Percentiles rank a stretch among this genome's conserved stretches.
These are phyloP conservation scores for Trachythela sp. DNA, from an alignment of 64 coral and sea anemone genomes.

Conservation along the genomic window DNA sequence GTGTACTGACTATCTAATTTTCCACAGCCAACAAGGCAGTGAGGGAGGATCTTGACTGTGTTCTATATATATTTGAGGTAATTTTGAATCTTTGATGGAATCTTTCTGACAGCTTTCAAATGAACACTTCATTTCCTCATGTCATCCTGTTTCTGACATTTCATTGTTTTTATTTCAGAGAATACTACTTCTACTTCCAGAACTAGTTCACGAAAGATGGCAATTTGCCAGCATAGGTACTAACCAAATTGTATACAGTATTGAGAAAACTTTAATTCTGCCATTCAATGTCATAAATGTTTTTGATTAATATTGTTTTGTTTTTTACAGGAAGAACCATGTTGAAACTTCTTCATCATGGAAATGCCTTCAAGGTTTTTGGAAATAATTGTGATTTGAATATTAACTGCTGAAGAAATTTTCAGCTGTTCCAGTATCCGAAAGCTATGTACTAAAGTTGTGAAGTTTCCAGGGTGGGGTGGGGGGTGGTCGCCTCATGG, in stretches of 20 bases:
- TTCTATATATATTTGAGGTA: conserved; percentile 91
- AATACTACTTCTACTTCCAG: conserved; percentile 86
- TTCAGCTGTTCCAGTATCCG: too few relatives aligned
- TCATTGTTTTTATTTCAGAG: conserved; percentile 50
- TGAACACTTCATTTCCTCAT: neutral
- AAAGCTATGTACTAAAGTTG: too few relatives aligned
- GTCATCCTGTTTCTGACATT: neutral
- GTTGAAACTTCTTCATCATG: conserved; percentile 84
- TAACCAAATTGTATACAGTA: too few relatives aligned
- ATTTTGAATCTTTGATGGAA: neutral
- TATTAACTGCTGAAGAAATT: too few relatives aligned
- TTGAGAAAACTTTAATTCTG: too few relatives aligned
- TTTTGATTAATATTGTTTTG: neutral
- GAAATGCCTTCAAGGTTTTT: conserved; percentile 78
- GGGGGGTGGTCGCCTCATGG: too few relatives aligned
- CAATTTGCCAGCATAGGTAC: conserved; percentile 92
- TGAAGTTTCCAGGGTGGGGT: too few relatives aligned
- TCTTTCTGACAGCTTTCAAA: neutral
- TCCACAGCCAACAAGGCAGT: conserved; percentile 69
- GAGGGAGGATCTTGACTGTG: conserved; percentile 83
- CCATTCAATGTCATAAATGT: neutral
- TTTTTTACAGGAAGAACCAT: conserved; percentile 60
- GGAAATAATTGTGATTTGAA: neutral
- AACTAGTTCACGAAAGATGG: conserved; percentile 84
- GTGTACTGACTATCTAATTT: neutral